Evolutionary conservation across 2,888 invertebrate species (phyloP).

Genomic region (Apamea monoglypha): DNA sequence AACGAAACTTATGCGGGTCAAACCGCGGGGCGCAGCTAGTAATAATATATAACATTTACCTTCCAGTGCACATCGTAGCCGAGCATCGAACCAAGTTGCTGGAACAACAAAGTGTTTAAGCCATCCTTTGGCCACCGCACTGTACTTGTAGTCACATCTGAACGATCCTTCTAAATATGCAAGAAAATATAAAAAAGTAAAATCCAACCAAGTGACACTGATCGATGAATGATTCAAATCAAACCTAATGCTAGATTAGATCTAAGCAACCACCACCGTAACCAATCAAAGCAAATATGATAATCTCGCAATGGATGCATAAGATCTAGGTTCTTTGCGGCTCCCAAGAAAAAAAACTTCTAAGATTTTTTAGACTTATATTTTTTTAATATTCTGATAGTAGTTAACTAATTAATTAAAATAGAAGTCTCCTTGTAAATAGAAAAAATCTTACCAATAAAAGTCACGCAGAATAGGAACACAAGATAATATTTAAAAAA

Average conservation of each 20-base stretch:
- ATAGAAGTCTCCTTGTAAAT: background rate
- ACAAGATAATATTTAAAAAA: conserved; percentile 13
- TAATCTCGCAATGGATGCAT: no score
- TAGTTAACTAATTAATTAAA: background rate
- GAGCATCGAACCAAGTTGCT: conserved; percentile 38
- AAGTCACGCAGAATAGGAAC: conserved; percentile 2
- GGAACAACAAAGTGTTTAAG: conserved; percentile 33
- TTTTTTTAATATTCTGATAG: no score
- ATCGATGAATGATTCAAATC: background rate
- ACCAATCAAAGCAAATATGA: background rate
- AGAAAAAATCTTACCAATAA: conserved; percentile 8
- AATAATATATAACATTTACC: conserved; percentile 19
- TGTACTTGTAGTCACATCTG: conserved; percentile 50
- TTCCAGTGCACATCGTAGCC: conserved; percentile 33
- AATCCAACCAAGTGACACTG: background rate
- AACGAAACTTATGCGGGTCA: no score
- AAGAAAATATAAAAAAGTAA: background rate
- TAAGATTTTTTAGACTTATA: no score
- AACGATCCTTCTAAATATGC: conserved; percentile 20
- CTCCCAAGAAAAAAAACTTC: no score
- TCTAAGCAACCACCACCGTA: background rate
- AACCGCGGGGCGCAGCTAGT: no score
- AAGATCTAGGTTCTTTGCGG: no score
- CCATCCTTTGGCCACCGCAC: conserved; percentile 26
- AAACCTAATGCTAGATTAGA: background rate